These are phyloP conservation scores for Saccostrea echinata DNA, from an alignment of 1,140 invertebrate genomes.

Conservation along the genomic window DNA sequence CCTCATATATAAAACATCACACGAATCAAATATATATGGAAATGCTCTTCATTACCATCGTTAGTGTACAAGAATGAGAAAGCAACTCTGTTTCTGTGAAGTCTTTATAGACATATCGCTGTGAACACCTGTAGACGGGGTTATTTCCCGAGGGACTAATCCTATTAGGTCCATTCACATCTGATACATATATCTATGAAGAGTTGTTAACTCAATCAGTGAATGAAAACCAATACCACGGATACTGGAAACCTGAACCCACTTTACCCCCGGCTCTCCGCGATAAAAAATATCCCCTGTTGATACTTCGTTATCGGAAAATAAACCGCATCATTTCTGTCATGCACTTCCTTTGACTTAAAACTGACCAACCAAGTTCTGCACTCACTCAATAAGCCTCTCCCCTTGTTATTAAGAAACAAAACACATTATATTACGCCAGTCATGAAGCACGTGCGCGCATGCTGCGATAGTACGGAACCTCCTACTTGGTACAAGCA, in stretches of 20 bases:
- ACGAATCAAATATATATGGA: constrained; percentile 21
- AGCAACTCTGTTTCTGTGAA: not conserved
- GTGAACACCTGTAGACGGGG: constrained; percentile 14
- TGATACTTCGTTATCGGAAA: constrained; percentile 41
- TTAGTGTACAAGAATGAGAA: constrained; percentile 8
- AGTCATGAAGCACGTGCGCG: constrained; percentile 34
- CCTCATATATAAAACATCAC: constrained; percentile 37
- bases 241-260: constrained; percentile 9
- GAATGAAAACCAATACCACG: not conserved
- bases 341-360: constrained; percentile 23
- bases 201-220: not conserved
- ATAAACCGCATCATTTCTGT: constrained; percentile 33
- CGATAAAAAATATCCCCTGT: constrained; percentile 37
- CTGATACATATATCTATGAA: constrained; percentile 7
- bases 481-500: constrained; percentile 10
- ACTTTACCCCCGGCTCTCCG: not conserved
- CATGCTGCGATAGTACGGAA: not conserved
- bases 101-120: constrained; percentile 9
- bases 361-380: constrained; percentile 29
- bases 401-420: not conserved
- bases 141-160: constrained; percentile 30
- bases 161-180: constrained; percentile 17
- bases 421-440: not conserved
- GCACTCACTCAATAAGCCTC: constrained; percentile 17
- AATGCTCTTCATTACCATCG: constrained; percentile 23